phyloP scores from a whole-genome alignment of 2,888 invertebrate genomes.

The Hirudinaria manillensis region DNA sequence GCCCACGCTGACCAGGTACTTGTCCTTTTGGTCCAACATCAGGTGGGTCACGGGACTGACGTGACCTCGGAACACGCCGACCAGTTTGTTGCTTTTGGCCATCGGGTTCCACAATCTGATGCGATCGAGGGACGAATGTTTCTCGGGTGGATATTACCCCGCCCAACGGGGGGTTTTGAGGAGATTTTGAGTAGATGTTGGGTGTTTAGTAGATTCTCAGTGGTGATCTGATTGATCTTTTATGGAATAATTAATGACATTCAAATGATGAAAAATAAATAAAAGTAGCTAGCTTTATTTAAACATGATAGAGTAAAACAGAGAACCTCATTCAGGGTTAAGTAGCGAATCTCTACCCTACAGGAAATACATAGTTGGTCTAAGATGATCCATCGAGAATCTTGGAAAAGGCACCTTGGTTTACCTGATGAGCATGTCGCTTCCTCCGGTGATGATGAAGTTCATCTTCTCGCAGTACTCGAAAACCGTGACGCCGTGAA shows the following conservation, averaged over 20 bases:
- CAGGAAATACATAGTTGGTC: background rate
- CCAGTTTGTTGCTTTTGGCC: conserved; percentile 63
- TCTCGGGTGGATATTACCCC: background rate
- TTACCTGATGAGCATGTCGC: conserved; percentile 59
- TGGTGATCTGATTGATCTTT: no score
- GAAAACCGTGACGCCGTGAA: conserved; percentile 56
- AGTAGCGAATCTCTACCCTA: background rate
- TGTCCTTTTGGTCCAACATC: conserved; percentile 64
- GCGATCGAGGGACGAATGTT: background rate
- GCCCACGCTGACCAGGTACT: conserved; percentile 67
- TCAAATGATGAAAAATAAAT: no score
- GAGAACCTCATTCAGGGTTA: background rate
- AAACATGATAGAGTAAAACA: no score
- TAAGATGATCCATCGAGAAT: no score
- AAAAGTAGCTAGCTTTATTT: no score
- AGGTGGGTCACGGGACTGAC: conserved; percentile 60
- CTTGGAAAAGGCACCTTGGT: no score
- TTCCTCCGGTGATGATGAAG: conserved; percentile 56
- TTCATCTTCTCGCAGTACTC: conserved; percentile 48
- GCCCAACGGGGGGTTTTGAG: no score
- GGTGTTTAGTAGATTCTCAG: background rate
- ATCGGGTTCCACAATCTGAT: conserved; percentile 71
- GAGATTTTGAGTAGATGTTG: background rate
- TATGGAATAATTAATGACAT: no score
- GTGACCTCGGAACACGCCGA: conserved; percentile 65